A percentile compares a stretch with the other conserved stretches of the same genome.
phyloP scores from a whole-genome alignment of 2,888 invertebrate genomes.

The Drosophila neotestacea region DNA sequence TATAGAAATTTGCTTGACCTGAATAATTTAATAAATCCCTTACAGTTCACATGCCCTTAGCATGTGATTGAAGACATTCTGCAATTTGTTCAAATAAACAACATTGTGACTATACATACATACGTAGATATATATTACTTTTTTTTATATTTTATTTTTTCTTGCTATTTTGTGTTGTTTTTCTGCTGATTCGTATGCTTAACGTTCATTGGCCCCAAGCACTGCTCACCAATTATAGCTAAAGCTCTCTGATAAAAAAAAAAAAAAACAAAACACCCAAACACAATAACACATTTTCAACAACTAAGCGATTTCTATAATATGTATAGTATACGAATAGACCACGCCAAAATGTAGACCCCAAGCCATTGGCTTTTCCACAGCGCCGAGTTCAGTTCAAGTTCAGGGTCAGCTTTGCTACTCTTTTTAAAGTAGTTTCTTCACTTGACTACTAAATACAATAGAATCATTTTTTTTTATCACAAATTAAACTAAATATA shows the following conservation, averaged over 20 bases:
- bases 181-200: conserved; percentile 71
- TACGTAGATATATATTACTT: neutral
- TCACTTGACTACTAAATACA: conserved; percentile 4
- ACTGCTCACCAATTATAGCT: conserved; percentile 36
- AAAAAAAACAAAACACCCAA: conserved; percentile 31
- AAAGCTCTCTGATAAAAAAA: conserved; percentile 59
- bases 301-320: conserved; percentile 68
- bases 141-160: conserved; percentile 5
- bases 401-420: conserved; percentile 68
- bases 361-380: conserved; percentile 56
- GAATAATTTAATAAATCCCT: neutral
- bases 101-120: conserved; percentile 26
- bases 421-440: conserved; percentile 18
- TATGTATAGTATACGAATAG: conserved; percentile 24
- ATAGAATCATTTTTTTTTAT: conserved; percentile 13
- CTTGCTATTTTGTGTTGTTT: conserved; percentile 49
- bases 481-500: neutral
- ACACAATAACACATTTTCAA: conserved; percentile 51
- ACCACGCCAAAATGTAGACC: conserved; percentile 27
- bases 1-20: neutral
- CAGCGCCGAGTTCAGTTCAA: conserved; percentile 54
- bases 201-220: conserved; percentile 74
- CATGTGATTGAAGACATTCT: conserved; percentile 68
- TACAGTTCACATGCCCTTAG: conserved; percentile 57
- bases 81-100: conserved; percentile 62